Conservation (phyloP, 2,113 vertebrate genomes). For the Pithys albifrons region DNA sequence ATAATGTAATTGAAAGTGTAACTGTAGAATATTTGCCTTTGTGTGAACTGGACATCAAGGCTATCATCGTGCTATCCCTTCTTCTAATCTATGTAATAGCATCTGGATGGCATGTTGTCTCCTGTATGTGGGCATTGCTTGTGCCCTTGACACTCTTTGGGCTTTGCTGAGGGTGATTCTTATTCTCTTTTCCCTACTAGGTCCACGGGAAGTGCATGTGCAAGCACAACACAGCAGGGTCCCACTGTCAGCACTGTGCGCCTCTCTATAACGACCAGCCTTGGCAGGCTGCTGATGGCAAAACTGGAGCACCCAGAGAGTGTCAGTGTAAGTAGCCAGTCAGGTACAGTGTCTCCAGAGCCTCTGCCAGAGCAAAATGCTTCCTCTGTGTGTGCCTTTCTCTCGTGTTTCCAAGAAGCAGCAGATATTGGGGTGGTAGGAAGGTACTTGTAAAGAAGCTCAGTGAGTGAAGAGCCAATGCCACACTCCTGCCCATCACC, state of each 20-base stretch:
- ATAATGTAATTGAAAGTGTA: background rate
- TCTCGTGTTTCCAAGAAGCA: background rate
- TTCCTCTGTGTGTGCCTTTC: background rate
- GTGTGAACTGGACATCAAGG: background rate
- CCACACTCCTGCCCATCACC: fast-evolving
- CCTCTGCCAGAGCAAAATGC: background rate
- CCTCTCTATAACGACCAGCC: constrained; percentile 90
- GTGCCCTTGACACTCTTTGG: background rate
- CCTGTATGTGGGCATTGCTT: background rate
- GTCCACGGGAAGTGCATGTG: constrained; percentile 95
- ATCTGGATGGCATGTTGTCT: background rate
- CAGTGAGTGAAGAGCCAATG: background rate
- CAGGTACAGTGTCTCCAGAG: background rate
- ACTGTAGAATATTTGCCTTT: background rate
- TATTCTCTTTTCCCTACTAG: constrained; percentile 68
- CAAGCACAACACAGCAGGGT: constrained; percentile 92
- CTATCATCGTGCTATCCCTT: background rate
- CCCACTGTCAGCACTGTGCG: constrained; percentile 89
- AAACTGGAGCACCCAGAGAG: constrained; percentile 86
- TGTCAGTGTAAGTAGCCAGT: constrained; percentile 86
- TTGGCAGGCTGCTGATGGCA: constrained; percentile 91
- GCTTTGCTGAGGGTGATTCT: background rate
- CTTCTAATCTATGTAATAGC: background rate
- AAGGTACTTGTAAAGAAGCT: background rate
- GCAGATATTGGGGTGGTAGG: background rate